Evolutionary conservation across 2,888 invertebrate genomes (phyloP).

Genomic region (Tetragonisca angustula): DNA sequence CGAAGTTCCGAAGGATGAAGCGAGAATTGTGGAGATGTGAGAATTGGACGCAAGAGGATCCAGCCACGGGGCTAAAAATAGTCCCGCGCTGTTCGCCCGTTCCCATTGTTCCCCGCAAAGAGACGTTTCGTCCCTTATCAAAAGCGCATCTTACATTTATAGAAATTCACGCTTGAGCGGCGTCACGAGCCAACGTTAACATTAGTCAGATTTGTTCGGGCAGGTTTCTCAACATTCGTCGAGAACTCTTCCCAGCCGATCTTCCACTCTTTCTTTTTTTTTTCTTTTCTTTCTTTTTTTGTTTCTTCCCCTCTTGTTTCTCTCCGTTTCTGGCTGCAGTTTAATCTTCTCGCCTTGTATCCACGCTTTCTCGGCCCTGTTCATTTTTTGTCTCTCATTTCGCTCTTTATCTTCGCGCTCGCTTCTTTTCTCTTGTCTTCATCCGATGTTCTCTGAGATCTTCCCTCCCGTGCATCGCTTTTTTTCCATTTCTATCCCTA

Average conservation of each 20-base stretch:
- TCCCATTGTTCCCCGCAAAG: not conserved
- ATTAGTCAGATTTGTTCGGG: conserved; percentile 24
- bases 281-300: too few relatives aligned
- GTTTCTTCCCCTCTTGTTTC: not conserved
- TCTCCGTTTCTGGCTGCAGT: conserved; percentile 8
- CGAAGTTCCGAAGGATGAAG: not conserved
- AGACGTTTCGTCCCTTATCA: not conserved
- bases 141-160: not conserved
- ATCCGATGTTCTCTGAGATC: conserved; percentile 15
- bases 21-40: not conserved
- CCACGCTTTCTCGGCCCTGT: conserved; percentile 19
- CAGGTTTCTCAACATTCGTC: conserved; percentile 10
- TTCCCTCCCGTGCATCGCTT: conserved; percentile 4
- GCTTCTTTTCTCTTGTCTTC: conserved; percentile 27
- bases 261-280: not conserved
- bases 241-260: not conserved
- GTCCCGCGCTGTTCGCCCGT: not conserved
- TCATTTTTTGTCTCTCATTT: conserved; percentile 31
- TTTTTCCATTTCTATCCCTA: conserved; percentile 9
- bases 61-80: not conserved
- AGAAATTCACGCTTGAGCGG: not conserved
- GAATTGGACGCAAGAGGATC: not conserved
- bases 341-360: conserved; percentile 36
- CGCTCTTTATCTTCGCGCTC: conserved; percentile 23
- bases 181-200: not conserved